Evolutionary conservation across 2,888 invertebrate genomes (phyloP).

Genomic region (Pandemis corylana): DNA sequence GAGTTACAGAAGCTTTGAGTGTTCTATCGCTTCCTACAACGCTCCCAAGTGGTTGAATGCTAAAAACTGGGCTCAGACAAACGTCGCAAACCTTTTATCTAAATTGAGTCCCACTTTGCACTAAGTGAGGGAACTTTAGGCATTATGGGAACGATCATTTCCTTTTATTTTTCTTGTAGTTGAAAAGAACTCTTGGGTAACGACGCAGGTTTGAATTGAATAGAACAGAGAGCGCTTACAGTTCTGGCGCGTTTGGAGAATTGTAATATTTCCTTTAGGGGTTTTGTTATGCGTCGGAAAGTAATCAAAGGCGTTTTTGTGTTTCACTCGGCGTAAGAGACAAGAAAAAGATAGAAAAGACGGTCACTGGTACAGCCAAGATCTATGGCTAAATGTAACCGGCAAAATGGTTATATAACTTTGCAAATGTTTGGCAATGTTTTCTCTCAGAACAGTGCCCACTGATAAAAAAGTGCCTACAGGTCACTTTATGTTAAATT

Average conservation of each 20-base stretch:
- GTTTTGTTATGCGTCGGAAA: not conserved
- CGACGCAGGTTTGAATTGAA: slow-evolving; percentile 34
- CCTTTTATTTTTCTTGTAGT: slow-evolving; percentile 45
- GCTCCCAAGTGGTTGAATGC: slow-evolving; percentile 41
- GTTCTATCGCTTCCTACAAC: slow-evolving; percentile 27
- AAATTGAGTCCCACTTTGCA: slow-evolving; percentile 56
- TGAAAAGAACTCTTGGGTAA: slow-evolving; percentile 31
- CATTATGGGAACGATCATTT: slow-evolving; percentile 46
- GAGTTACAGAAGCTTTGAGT: slow-evolving; percentile 11
- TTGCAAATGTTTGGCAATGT: too few relatives aligned
- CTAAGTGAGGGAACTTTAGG: slow-evolving; percentile 52
- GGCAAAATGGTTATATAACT: too few relatives aligned
- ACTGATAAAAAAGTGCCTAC: too few relatives aligned
- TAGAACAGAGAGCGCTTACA: slow-evolving; percentile 27
- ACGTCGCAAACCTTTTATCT: slow-evolving; percentile 59
- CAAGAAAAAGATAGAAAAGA: not conserved
- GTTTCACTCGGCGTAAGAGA: not conserved
- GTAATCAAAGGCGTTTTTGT: not conserved
- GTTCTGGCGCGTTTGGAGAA: not conserved
- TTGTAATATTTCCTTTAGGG: not conserved
- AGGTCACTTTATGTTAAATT: too few relatives aligned
- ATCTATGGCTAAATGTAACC: too few relatives aligned
- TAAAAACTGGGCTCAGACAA: slow-evolving; percentile 48
- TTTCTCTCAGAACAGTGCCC: too few relatives aligned
- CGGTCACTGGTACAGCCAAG: too few relatives aligned